Conservation (phyloP, 2,888 invertebrate genomes). For the Chymomyza procnemis region DNA sequence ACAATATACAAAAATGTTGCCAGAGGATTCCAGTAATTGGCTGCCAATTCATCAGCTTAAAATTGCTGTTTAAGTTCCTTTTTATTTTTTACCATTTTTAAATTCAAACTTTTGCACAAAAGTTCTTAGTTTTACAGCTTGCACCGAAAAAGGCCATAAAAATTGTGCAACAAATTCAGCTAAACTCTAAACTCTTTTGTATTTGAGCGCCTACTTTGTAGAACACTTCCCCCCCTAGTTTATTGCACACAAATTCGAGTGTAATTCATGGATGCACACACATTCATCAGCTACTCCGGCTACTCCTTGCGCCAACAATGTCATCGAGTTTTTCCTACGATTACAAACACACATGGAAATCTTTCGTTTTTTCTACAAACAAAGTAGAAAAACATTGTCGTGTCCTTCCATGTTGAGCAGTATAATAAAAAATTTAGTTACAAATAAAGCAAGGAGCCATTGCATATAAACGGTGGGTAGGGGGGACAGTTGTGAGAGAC, state of each 20-base stretch:
- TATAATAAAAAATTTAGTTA: neutral
- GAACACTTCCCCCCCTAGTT: neutral
- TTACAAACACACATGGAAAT: neutral
- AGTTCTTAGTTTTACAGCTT: neutral
- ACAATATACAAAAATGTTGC: too few species aligned
- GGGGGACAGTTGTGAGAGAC: conserved; percentile 2
- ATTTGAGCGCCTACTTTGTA: neutral
- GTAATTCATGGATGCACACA: neutral
- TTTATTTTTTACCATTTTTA: neutral
- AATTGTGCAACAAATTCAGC: neutral
- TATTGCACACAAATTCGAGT: neutral
- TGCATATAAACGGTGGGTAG: too few species aligned
- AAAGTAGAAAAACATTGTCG: neutral
- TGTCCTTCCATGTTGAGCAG: neutral
- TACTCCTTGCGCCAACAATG: too few species aligned
- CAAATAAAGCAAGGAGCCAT: neutral
- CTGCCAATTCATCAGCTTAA: neutral
- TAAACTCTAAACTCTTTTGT: neutral
- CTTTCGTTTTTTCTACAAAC: neutral
- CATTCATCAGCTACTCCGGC: neutral
- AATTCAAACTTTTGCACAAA: neutral
- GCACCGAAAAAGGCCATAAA: neutral
- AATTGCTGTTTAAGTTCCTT: neutral
- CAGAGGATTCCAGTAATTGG: too few species aligned
- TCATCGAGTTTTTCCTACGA: too few species aligned